phyloP scores from a whole-genome alignment of 2,113 vertebrate genomes.

The Chrysemys picta region DNA sequence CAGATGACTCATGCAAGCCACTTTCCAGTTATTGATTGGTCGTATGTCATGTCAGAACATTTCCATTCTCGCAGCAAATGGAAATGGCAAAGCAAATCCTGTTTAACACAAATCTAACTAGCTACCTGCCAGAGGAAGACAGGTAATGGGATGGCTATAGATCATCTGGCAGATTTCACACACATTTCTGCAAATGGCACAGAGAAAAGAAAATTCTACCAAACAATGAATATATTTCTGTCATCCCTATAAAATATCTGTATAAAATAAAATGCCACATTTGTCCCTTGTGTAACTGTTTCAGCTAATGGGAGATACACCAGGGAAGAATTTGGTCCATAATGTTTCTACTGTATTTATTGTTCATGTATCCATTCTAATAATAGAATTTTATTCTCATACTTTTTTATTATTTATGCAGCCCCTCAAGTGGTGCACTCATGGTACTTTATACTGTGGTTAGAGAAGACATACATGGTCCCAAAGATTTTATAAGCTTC shows the following conservation, averaged over 20 bases:
- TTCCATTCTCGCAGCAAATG: slow-evolving; percentile 47
- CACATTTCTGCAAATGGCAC: background rate
- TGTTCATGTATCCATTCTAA: background rate
- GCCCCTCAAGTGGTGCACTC: background rate
- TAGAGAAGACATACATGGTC: background rate
- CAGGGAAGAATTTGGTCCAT: background rate
- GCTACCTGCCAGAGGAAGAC: background rate
- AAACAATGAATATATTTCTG: background rate
- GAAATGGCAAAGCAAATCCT: slow-evolving; percentile 38
- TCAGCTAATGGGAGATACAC: background rate
- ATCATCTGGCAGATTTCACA: background rate
- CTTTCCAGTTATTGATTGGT: slow-evolving; percentile 20
- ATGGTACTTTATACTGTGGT: background rate
- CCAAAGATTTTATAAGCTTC: slow-evolving; percentile 1
- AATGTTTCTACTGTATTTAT: background rate
- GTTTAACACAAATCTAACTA: slow-evolving; percentile 32
- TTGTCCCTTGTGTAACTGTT: background rate
- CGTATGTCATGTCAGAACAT: slow-evolving; percentile 31
- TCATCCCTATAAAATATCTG: background rate
- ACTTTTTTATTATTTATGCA: background rate
- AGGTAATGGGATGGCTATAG: slow-evolving; percentile 8
- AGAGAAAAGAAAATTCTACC: slow-evolving; percentile 10
- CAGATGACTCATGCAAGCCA: slow-evolving; percentile 35
- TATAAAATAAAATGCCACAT: accelerated
- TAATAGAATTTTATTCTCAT: background rate